Percentiles rank a stretch among this genome's conserved stretches.
Conservation (phyloP, 2,797 vertebrate species). For the Sebastes itinus region DNA sequence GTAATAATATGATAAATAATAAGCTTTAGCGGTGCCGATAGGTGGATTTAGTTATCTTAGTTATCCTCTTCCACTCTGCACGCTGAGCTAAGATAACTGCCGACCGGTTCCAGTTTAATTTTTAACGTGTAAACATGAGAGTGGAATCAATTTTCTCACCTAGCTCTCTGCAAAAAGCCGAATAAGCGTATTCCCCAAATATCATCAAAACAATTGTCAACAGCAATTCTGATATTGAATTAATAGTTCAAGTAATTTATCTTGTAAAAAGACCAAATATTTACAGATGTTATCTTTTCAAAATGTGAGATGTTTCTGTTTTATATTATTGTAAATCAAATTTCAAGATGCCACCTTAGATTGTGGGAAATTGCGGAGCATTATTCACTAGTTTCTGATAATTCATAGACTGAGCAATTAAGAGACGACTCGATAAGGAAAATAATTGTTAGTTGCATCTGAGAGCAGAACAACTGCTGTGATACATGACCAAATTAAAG, state of each 20-base stretch:
- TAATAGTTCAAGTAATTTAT: background rate
- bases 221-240: background rate
- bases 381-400: background rate
- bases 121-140: too few species aligned
- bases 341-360: background rate
- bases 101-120: too few species aligned
- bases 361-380: background rate
- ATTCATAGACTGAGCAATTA: background rate
- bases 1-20: too few species aligned
- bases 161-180: background rate
- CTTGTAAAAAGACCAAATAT: background rate
- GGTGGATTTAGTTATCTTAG: too few species aligned
- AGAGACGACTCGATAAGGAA: background rate
- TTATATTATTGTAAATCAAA: background rate
- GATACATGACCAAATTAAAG: background rate
- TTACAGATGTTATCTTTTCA: background rate
- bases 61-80: too few species aligned
- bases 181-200: background rate
- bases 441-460: background rate
- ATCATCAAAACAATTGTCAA: background rate
- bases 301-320: background rate
- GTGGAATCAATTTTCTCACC: accelerated
- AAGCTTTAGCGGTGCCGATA: too few species aligned
- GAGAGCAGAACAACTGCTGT: background rate
- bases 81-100: too few species aligned